Conservation (phyloP, 2,797 vertebrate species). For the Meda fulgida region DNA sequence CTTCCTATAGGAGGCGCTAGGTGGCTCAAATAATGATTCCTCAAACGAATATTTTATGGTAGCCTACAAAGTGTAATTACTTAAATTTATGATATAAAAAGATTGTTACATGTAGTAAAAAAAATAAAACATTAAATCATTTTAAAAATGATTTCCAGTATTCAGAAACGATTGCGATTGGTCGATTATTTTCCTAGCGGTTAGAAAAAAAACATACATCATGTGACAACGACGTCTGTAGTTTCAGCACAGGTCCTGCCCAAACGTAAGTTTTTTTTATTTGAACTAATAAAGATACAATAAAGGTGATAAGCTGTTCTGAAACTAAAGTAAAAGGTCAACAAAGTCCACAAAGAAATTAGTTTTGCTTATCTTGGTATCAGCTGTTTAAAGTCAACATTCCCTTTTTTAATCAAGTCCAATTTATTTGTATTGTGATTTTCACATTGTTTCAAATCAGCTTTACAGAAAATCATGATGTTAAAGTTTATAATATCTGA, state of each 20-base stretch:
- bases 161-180: neutral
- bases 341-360: neutral
- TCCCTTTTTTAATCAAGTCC: neutral
- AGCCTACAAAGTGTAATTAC: too few species aligned
- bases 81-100: neutral
- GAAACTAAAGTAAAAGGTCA: neutral
- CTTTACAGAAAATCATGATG: neutral
- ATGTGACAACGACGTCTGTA: neutral
- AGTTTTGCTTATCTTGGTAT: neutral
- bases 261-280: neutral
- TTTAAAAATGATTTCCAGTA: neutral
- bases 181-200: neutral
- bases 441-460: neutral
- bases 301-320: neutral
- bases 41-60: too few species aligned
- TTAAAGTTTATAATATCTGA: neutral
- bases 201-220: neutral
- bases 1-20: constrained; percentile 1
- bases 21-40: neutral
- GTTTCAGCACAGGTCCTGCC: neutral
- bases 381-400: neutral
- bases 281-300: neutral
- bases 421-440: neutral
- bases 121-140: neutral
- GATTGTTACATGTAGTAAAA: neutral